Conservation (phyloP, 2,888 invertebrate species). For the Hermaeophaga mercurialis region DNA sequence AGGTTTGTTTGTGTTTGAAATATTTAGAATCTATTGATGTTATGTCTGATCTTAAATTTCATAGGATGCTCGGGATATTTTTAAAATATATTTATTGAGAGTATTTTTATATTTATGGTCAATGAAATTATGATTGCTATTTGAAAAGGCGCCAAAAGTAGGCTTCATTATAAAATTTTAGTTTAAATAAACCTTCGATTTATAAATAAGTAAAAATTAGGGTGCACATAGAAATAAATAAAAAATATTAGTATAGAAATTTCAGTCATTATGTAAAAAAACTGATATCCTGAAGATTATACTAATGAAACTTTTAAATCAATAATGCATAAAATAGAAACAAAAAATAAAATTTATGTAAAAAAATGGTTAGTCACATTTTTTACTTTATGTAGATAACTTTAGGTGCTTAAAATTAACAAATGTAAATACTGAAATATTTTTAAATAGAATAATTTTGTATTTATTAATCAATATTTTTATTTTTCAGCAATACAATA, state of each 20-base stretch:
- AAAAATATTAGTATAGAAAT: no score
- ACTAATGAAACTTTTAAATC: no score
- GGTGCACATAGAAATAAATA: no score
- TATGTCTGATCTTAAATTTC: no score
- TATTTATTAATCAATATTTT: not conserved
- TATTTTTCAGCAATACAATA: constrained; percentile 5
- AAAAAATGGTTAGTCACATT: constrained; percentile 22
- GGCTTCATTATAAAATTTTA: constrained; percentile 11
- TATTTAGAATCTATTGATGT: no score
- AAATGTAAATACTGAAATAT: constrained; percentile 14
- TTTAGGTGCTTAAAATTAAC: constrained; percentile 22
- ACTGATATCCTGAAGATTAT: no score
- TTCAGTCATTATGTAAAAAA: no score
- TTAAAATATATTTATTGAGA: constrained; percentile 10
- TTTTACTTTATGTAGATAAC: constrained; percentile 16
- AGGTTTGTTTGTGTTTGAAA: no score
- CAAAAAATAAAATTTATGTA: no score
- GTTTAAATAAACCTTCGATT: constrained; percentile 17
- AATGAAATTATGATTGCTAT: constrained; percentile 13
- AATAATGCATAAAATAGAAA: no score
- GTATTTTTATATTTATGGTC: constrained; percentile 22
- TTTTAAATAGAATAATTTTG: not conserved
- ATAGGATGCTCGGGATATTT: no score
- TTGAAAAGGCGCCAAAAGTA: constrained; percentile 21
- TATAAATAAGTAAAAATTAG: constrained; percentile 17